These are phyloP conservation scores for Pheosia tremula DNA, from an alignment of 2,888 invertebrate species.

Conservation along the genomic window DNA sequence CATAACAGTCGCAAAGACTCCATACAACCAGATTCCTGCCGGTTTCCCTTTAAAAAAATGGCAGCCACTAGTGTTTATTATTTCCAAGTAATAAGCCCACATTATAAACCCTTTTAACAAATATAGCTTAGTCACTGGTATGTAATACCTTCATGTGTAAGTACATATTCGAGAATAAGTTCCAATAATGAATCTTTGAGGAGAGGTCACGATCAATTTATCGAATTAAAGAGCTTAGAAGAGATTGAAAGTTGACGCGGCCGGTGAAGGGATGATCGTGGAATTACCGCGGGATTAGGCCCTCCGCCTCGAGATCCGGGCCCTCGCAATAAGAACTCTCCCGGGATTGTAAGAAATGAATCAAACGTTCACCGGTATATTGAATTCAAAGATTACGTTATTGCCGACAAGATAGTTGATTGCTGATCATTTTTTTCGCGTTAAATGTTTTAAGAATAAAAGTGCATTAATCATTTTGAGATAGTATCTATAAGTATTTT, in stretches of 20 bases:
- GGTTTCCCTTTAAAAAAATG: no score
- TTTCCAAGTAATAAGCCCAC: no score
- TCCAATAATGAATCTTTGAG: constrained; percentile 33
- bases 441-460: no score
- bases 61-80: no score
- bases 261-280: constrained; percentile 49
- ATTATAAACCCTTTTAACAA: no score
- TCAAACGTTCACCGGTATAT: constrained; percentile 67
- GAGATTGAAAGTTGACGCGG: constrained; percentile 69
- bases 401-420: constrained; percentile 11
- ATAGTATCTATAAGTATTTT: no score
- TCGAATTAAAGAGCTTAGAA: constrained; percentile 64
- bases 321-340: constrained; percentile 60
- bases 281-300: constrained; percentile 63
- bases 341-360: constrained; percentile 74
- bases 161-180: no score
- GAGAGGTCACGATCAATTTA: constrained; percentile 65
- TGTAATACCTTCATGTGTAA: no score
- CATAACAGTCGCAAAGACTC: not conserved
- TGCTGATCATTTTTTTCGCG: not conserved
- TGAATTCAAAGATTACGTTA: constrained; percentile 49
- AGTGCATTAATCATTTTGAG: no score
- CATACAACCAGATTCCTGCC: constrained; percentile 13
- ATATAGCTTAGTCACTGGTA: no score
- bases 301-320: constrained; percentile 38